Conservation (phyloP, 2,797 vertebrate genomes). For the Staurois parvus region DNA sequence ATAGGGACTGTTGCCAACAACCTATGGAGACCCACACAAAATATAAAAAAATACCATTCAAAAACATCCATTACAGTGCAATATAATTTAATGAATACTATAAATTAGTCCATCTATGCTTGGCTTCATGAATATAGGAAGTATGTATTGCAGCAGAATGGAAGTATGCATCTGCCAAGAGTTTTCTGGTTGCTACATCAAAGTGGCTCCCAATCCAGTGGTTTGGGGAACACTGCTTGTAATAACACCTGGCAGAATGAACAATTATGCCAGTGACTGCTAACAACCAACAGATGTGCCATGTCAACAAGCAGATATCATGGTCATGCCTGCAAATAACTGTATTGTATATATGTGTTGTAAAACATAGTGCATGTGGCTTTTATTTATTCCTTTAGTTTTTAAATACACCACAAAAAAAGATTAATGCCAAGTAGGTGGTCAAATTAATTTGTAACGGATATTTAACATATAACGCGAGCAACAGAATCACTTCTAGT, state of each 20-base stretch:
- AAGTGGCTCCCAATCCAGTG: neutral
- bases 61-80: neutral
- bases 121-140: neutral
- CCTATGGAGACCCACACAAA: neutral
- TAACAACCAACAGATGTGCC: neutral
- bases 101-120: neutral
- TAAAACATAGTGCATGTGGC: neutral
- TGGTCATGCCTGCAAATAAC: neutral
- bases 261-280: neutral
- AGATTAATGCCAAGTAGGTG: neutral
- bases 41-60: neutral
- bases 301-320: neutral
- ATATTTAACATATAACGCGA: neutral
- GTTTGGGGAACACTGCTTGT: neutral
- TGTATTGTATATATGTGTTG: neutral
- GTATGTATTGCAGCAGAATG: neutral
- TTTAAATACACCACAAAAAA: neutral
- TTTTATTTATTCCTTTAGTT: neutral
- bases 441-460: neutral
- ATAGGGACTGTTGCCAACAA: neutral
- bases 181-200: neutral
- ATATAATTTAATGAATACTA: neutral
- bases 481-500: neutral
- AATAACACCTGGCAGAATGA: neutral
- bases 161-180: neutral